These are phyloP conservation scores for Leptopilina syphax DNA, from an alignment of 2,888 invertebrate genomes.

Conservation along the genomic window DNA sequence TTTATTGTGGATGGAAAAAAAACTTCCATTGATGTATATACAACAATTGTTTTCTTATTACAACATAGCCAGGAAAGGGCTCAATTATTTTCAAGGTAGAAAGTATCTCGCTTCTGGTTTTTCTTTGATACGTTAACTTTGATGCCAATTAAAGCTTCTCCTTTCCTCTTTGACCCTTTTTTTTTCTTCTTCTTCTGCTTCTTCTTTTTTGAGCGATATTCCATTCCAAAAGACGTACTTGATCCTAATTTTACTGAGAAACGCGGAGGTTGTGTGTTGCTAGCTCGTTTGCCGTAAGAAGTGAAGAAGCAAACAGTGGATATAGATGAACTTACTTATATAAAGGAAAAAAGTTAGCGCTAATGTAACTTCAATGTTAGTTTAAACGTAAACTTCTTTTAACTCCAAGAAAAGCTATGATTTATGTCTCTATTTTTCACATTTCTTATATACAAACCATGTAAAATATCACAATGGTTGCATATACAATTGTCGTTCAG, in stretches of 20 bases:
- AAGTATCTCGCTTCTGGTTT: constrained; percentile 14
- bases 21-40: neutral
- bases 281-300: constrained; percentile 21
- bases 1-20: neutral
- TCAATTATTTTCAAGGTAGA: constrained; percentile 19
- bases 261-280: neutral
- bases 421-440: too few species aligned
- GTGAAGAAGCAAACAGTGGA: neutral
- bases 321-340: constrained; percentile 3
- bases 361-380: constrained; percentile 16
- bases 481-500: too few species aligned
- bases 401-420: too few species aligned
- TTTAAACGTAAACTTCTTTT: neutral
- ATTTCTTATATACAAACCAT: too few species aligned
- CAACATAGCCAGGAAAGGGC: neutral
- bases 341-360: constrained; percentile 21
- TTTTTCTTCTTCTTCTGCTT: too few species aligned
- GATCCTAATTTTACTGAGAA: constrained; percentile 35
- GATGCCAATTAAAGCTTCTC: constrained; percentile 35
- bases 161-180: constrained; percentile 18
- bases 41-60: neutral
- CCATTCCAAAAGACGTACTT: constrained; percentile 25
- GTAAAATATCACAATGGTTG: too few species aligned
- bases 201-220: neutral
- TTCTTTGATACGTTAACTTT: constrained; percentile 14